Base-by-base conservation (phyloP, 2,797 vertebrate species). In the Tarsius wallacei region DNA sequence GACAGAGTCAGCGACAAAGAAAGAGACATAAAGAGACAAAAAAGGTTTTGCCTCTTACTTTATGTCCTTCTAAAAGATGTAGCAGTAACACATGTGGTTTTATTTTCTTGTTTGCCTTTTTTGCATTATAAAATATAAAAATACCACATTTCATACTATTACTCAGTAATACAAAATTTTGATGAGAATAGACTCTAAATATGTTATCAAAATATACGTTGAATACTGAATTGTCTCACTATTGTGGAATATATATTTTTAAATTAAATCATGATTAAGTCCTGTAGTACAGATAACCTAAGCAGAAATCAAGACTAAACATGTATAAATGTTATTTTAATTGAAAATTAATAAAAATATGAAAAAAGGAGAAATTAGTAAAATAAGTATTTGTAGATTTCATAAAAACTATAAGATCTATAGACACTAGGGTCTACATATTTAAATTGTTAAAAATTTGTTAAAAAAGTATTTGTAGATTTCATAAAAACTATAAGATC, bases 251-350 rank as follows among this genome's bases (percentile, higher is more conserved):
- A 73, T 24, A 7, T 71, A 84, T 66, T 66, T 66, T 66, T 17
- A 81, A 85, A 81, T 59, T 7, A 93, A 70, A 36, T 77, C 17
- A 91, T 63, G n/a, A 76, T 33, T 49, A 90, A 80, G 90, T 81
- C 26, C 11, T 86, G 13, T 81, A 59, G 11, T 1, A 68, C 9
- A 81, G 71, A 51, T 71, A 84, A 84, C 47, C 61, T 71, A 57
- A 85, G 57, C 10, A 74, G 14, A 89, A 85, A 85, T 47, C 53
- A 59, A 17, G 17, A 1, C 36, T 73, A 68, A 84, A 74, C 47
- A 70, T 66, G 31, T 86, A 86, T 42, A 71, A 57, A 55, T 88
- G 36, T 74, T 82, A 28, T 63, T 59, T 81, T 66, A 89, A 51
- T 59, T 88, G 31, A 63, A 77, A 91, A 64, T 90, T 66, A 59